Evolutionary conservation across 2,888 invertebrate species (phyloP), one percentile per base, ranked within the genome.

Genomic region (Epirrhoe alternata): DNA sequence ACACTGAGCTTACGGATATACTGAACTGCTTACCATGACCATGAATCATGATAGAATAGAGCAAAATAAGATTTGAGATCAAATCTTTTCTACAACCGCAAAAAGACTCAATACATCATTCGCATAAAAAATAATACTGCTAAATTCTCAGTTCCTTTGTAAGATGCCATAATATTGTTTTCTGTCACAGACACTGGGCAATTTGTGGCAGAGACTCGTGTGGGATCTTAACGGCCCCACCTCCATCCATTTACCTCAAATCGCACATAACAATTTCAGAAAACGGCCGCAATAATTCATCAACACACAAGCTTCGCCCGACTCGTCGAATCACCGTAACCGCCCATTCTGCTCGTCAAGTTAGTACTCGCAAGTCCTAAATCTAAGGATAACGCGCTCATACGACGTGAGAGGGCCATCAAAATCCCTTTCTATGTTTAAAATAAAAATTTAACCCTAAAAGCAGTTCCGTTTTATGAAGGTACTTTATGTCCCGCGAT

Each of bases 371-470:
- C 77, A 77, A 83, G 77, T 85, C 76, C 83, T 91, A 91, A 92
- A 92, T 92, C 89, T 90, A 83, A 85, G 86, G 86, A 86, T 88
- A 90, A 89, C 86, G 87, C 78, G 80, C 72, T 73, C 73, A 72
- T 79, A 79, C 87, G 90, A 87, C 89, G 82, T 87, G 84, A 86
- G 86, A 86, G 88, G 82, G 87, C 90, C 89, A 89, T 90, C 89
- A 89, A 86, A 89, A 88, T 92, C 92, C 92, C 92, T 89, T 86
- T 79, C 92, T 88, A 92, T 92, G 92, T 92, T 92, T 92, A 92
- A 92, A 92, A 92, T 92, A 92, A 92, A 92, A 92, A 91, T 92
- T 90, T 88, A 86, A 90, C 88, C 86, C 85, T 87, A 87, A 91
- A 83, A 85, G 83, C 87, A 84, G 85, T 87, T 84, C 73, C 81